These are phyloP conservation scores for Rhinoptilus africanus DNA, from an alignment of 2,113 vertebrate genomes.

Conservation along the genomic window DNA sequence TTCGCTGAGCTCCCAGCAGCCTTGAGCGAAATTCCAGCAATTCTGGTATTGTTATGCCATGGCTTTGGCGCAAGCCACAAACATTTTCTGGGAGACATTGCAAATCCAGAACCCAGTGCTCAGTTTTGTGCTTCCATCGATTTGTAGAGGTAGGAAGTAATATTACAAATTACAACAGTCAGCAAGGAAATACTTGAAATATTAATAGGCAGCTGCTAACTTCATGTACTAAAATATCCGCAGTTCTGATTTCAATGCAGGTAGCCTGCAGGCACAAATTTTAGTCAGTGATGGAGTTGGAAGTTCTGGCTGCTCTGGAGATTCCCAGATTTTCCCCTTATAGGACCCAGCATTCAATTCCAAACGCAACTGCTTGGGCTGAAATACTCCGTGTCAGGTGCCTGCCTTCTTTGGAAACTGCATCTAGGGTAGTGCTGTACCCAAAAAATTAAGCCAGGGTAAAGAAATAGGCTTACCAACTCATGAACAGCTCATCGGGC, in stretches of 20 bases:
- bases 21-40: neutral
- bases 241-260: neutral
- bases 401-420: neutral
- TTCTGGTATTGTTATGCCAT: neutral
- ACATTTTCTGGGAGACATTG: neutral
- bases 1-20: neutral
- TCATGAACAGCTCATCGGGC: neutral
- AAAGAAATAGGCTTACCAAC: neutral
- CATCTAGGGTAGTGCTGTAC: neutral
- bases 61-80: neutral
- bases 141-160: neutral
- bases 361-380: neutral
- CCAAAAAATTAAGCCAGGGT: neutral
- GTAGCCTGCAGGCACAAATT: neutral
- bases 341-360: neutral
- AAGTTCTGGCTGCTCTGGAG: neutral
- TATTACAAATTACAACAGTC: neutral
- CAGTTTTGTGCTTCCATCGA: accelerated
- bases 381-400: neutral
- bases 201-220: neutral
- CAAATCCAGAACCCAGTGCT: neutral
- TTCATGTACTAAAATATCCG: neutral
- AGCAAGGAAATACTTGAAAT: neutral
- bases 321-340: neutral
- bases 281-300: neutral